phyloP scores from a whole-genome alignment of 2,888 invertebrate genomes.

The Bombylius discolor region DNA sequence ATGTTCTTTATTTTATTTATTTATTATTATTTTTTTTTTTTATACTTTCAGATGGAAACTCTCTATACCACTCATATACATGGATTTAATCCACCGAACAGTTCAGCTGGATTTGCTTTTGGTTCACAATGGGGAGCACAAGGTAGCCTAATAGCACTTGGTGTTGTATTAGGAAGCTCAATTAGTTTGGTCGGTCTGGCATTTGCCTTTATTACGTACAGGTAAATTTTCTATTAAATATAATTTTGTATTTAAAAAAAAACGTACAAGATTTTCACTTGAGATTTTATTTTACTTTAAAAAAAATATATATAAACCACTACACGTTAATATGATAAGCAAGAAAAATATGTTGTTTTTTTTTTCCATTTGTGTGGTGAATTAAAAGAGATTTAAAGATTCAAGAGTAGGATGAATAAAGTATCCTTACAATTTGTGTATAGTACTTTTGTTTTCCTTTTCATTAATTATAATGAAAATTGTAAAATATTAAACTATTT shows the following conservation, averaged over 20 bases:
- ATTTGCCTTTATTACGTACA: slow-evolving; percentile 57
- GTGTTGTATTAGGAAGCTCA: slow-evolving; percentile 52
- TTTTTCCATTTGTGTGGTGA: too few relatives aligned
- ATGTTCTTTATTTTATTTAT: background rate
- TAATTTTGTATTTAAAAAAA: background rate
- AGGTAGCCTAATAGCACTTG: slow-evolving; percentile 47
- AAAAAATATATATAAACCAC: too few relatives aligned
- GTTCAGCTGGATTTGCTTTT: slow-evolving; percentile 15
- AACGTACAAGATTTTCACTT: too few relatives aligned
- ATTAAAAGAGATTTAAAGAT: too few relatives aligned
- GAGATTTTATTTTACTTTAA: too few relatives aligned
- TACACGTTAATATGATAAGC: too few relatives aligned
- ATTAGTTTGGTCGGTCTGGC: slow-evolving; percentile 52
- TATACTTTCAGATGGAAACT: slow-evolving; percentile 20
- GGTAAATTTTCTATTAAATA: slow-evolving; percentile 31
- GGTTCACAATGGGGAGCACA: slow-evolving; percentile 33
- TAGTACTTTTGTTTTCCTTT: too few relatives aligned
- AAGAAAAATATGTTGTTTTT: too few relatives aligned
- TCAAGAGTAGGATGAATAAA: too few relatives aligned
- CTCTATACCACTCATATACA: slow-evolving; percentile 21
- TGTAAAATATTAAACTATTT: too few relatives aligned
- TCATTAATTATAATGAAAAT: too few relatives aligned
- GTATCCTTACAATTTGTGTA: too few relatives aligned
- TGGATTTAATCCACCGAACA: slow-evolving; percentile 18
- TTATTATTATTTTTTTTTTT: background rate